Conservation (phyloP, 30 jellyfish, hydroid and myxozoan genomes). For the Rhopilema esculentum region DNA sequence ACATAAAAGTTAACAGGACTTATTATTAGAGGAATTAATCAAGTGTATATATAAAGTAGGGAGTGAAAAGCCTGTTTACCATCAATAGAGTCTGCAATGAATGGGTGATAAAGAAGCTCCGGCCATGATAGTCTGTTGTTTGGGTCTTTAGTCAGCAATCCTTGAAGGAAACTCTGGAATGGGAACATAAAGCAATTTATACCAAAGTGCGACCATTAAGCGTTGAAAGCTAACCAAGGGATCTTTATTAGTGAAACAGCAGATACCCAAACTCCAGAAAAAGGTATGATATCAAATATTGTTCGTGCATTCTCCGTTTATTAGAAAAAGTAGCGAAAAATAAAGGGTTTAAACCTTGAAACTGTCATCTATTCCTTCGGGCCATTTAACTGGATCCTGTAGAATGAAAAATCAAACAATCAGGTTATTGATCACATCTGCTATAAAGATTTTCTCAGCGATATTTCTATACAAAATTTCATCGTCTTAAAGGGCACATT, state of each 20-base stretch:
- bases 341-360: constrained; percentile 62
- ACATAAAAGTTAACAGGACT: background rate
- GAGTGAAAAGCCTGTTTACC: constrained; percentile 57
- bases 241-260: no score
- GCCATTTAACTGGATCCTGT: constrained; percentile 97
- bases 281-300: background rate
- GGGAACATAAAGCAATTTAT: no score
- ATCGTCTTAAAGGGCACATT: no score
- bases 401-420: background rate
- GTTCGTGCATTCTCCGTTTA: background rate
- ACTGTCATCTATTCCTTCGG: constrained; percentile 74
- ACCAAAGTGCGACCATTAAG: no score
- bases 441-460: no score
- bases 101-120: constrained; percentile 88
- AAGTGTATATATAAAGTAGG: background rate
- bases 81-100: constrained; percentile 75
- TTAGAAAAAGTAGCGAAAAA: background rate
- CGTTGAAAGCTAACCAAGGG: no score
- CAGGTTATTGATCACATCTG: background rate
- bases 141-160: constrained; percentile 95
- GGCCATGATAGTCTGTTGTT: constrained; percentile 93
- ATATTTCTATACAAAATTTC: no score
- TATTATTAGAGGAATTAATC: background rate
- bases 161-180: constrained; percentile 87
- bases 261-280: background rate